Conservation (phyloP, 1,140 invertebrate genomes). For the Drosophila bocki region DNA sequence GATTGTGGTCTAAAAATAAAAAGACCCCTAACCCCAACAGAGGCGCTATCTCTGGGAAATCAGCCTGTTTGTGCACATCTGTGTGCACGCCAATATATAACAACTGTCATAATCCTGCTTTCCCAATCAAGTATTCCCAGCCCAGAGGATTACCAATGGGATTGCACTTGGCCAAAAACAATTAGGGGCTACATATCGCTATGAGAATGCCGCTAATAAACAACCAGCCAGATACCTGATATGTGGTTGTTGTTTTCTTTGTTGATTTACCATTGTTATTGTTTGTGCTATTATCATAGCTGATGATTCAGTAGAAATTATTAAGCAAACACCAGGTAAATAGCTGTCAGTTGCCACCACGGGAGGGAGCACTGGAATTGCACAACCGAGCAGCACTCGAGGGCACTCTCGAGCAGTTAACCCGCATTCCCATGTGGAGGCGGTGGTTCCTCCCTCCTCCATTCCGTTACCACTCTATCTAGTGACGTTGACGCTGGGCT, state of each 20-base stretch:
- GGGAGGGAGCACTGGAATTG: conserved; percentile 14
- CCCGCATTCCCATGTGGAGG: conserved; percentile 27
- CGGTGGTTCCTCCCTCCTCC: background rate
- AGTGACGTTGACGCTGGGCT: conserved; percentile 28
- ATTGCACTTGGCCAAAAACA: conserved; percentile 16
- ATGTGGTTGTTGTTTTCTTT: conserved; percentile 7
- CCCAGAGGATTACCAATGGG: background rate
- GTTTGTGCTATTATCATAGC: conserved; percentile 17
- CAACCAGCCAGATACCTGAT: conserved; percentile 42
- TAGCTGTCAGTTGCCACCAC: conserved; percentile 18
- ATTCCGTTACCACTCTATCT: conserved; percentile 14
- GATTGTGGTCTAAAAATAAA: conserved; percentile 62
- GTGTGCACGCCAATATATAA: conserved; percentile 18
- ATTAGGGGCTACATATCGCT: conserved; percentile 33
- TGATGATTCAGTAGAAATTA: conserved; percentile 48
- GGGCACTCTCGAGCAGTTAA: background rate
- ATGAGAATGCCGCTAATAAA: conserved; percentile 44
- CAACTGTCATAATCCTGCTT: conserved; percentile 1
- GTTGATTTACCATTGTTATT: conserved; percentile 29
- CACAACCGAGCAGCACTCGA: conserved; percentile 33
- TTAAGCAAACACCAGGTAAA: conserved; percentile 41
- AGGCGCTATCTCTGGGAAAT: conserved; percentile 43
- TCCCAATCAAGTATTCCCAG: background rate
- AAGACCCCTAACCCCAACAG: conserved; percentile 51
- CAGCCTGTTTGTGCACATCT: conserved; percentile 33